phyloP scores from a whole-genome alignment of 64 coral and sea anemone species.

The Montipora sp. region DNA sequence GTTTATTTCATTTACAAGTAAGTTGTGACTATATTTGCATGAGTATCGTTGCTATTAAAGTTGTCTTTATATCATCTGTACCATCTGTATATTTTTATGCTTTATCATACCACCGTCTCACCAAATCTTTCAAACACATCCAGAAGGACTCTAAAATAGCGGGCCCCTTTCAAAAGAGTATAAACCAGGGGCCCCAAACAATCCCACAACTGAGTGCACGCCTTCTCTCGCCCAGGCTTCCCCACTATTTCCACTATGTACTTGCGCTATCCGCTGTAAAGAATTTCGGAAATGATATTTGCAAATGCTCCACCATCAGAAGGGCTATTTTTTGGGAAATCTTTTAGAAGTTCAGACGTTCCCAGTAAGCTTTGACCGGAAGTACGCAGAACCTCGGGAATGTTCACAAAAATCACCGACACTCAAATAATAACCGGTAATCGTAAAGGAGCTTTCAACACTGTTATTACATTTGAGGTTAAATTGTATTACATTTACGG shows the following conservation, averaged over 20 bases:
- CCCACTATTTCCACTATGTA: not conserved
- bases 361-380: constrained; percentile 10
- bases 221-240: too few species aligned
- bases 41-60: too few species aligned
- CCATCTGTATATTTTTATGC: too few species aligned
- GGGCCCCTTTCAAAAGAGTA: too few species aligned
- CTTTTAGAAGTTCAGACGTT: not conserved
- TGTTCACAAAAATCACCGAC: constrained; percentile 3
- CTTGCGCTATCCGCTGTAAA: not conserved
- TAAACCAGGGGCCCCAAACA: too few species aligned
- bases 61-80: too few species aligned
- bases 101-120: too few species aligned
- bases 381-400: constrained; percentile 14
- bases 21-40: too few species aligned
- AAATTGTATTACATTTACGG: not conserved
- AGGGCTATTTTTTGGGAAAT: not conserved
- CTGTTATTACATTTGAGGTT: constrained; percentile 1
- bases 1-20: too few species aligned
- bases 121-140: too few species aligned
- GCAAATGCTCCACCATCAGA: constrained; percentile 11
- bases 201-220: too few species aligned
- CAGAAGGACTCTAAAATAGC: too few species aligned
- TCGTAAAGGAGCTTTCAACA: constrained; percentile 5
- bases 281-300: constrained; percentile 16
- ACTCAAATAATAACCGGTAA: not conserved